Conservation (phyloP, 2,113 vertebrate species). For the Thryonomys swinderianus region DNA sequence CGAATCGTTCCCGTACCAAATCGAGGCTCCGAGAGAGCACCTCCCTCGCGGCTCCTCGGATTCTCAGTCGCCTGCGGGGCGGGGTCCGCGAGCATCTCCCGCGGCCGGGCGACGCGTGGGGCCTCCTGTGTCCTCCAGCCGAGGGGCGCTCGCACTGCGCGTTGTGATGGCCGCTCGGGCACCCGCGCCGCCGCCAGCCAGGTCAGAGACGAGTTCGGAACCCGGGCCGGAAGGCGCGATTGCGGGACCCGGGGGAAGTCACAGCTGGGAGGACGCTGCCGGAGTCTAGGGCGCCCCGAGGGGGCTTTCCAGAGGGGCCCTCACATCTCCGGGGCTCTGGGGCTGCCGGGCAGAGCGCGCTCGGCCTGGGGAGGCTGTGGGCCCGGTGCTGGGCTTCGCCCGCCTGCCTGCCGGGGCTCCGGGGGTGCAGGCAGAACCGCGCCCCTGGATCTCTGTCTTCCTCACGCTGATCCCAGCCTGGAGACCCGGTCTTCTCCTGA, state of each 20-base stretch:
- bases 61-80: neutral
- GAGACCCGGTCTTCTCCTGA: neutral
- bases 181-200: conserved; percentile 43
- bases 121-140: neutral
- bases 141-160: neutral
- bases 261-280: conserved; percentile 72
- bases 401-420: neutral
- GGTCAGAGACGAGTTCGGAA: conserved; percentile 67
- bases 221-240: conserved; percentile 61
- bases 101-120: accelerated
- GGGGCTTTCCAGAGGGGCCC: too few relatives aligned
- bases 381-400: neutral
- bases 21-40: neutral
- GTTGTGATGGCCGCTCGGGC: conserved; percentile 23
- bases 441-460: too few relatives aligned
- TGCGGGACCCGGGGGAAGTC: conserved; percentile 50
- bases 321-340: too few relatives aligned
- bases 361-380: neutral
- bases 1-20: neutral
- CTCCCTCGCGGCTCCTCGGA: neutral
- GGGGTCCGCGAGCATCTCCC: neutral
- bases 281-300: conserved; percentile 54
- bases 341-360: conserved; percentile 48
- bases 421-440: too few relatives aligned
- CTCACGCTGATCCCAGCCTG: neutral